These are phyloP conservation scores for Protobothrops flavoviridis DNA, from an alignment of 2,113 vertebrate species.

Conservation along the genomic window DNA sequence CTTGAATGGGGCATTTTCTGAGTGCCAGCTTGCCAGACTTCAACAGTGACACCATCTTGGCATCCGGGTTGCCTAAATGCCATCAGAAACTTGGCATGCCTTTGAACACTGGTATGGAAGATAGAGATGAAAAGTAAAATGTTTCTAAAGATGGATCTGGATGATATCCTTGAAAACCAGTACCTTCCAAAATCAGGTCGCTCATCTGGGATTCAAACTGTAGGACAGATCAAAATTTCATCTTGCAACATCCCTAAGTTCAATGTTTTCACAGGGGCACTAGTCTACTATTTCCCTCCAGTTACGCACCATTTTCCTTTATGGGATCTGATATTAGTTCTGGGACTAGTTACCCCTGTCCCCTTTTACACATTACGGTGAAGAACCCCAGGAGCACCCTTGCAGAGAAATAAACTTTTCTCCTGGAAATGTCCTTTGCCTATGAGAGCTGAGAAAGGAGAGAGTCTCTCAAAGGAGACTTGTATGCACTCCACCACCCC, in stretches of 20 bases:
- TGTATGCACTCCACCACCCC: not conserved
- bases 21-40: not conserved
- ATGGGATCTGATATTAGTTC: not conserved
- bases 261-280: not conserved
- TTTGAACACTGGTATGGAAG: not conserved
- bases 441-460: not conserved
- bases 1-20: not conserved
- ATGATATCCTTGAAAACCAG: not conserved
- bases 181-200: not conserved
- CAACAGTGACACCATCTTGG: not conserved
- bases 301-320: not conserved
- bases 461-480: not conserved
- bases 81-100: not conserved
- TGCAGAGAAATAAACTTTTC: not conserved
- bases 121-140: not conserved
- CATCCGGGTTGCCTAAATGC: not conserved
- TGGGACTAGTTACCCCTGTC: not conserved
- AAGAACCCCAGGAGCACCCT: not conserved
- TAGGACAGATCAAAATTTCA: not conserved
- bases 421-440: not conserved
- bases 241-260: not conserved
- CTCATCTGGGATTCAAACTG: not conserved
- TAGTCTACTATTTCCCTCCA: not conserved
- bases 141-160: not conserved
- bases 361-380: not conserved